Conservation (phyloP, 2,888 invertebrate genomes). For the Conomelus anceps region DNA sequence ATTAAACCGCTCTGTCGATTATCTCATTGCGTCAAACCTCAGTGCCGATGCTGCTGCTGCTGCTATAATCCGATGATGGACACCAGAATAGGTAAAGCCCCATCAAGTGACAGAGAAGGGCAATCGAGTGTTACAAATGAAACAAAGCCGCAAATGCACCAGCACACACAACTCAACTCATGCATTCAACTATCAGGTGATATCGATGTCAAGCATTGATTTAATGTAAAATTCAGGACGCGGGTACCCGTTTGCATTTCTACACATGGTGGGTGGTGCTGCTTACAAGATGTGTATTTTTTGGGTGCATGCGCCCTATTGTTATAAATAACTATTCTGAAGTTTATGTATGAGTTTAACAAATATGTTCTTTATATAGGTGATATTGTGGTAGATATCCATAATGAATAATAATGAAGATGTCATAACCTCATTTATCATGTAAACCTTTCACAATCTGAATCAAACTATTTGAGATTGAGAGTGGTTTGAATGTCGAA, state of each 20-base stretch:
- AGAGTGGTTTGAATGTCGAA: too few species aligned
- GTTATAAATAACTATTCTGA: too few species aligned
- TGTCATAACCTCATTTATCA: too few species aligned
- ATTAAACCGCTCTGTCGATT: background rate
- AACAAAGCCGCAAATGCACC: background rate
- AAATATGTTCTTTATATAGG: too few species aligned
- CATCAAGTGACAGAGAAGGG: background rate
- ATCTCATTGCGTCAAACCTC: background rate
- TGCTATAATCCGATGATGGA: background rate
- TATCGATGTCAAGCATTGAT: background rate
- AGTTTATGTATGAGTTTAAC: too few species aligned
- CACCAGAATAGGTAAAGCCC: background rate
- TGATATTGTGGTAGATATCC: too few species aligned
- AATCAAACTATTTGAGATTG: too few species aligned
- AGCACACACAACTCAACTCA: background rate
- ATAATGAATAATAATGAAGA: too few species aligned
- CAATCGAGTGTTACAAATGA: background rate
- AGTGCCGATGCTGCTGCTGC: background rate
- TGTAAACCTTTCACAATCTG: too few species aligned
- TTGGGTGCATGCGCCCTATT: background rate
- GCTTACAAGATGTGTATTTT: background rate
- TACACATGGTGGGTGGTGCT: background rate
- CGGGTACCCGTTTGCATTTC: background rate
- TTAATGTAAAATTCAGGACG: background rate
- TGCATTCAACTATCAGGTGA: background rate